Base-by-base conservation (phyloP, 2,113 vertebrate species). In the Microtus pennsylvanicus region DNA sequence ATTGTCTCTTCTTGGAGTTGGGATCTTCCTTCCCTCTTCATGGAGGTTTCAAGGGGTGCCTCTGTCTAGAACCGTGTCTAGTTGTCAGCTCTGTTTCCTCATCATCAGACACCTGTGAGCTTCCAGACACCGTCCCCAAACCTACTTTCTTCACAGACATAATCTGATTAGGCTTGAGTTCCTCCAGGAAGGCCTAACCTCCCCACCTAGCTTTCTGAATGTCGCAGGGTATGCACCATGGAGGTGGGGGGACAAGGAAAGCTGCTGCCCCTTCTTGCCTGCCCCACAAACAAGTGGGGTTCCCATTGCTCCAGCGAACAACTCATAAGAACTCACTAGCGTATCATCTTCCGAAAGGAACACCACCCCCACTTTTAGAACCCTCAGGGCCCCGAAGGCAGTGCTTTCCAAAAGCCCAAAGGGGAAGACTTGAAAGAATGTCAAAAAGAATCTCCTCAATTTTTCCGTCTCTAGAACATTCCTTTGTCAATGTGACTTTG, bases 391-490 rank as follows among this genome's bases (percentile, higher is more conserved):
- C 33, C 85, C 26, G 26, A 76, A 61, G 58, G 12, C 88, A 42
- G 28, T 30, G 4, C 33, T 70, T 35, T 77, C 9, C n/a, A 33
- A 81, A 90, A 89, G 74, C 22, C n/a, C 55, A 70, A 93, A 87
- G n/a, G 69, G n/a, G 17, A 83, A 86, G 33, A 94, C 19, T 67
- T 7, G 19, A 95, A 93, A 93, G 45, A 19, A 74, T 45, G 47
- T 92, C 83, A 94, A 92, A 92, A 95, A 95, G 45, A 47, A 47
- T 69, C 93, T 87, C 93, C 45, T 80, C 83, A 52, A 65, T 94
- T 96, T 91, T 94, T 74, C 92, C 2, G 22, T 70, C 69, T 91
- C 94, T 33, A 89, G 77, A 97, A 96, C 81, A 90, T 93, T 95
- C 75, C 50, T 94, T 95, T 52, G 69, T 83, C 38, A 87, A 85